Base-by-base conservation (phyloP, 2,113 vertebrate species). In the Elephantulus edwardii region DNA sequence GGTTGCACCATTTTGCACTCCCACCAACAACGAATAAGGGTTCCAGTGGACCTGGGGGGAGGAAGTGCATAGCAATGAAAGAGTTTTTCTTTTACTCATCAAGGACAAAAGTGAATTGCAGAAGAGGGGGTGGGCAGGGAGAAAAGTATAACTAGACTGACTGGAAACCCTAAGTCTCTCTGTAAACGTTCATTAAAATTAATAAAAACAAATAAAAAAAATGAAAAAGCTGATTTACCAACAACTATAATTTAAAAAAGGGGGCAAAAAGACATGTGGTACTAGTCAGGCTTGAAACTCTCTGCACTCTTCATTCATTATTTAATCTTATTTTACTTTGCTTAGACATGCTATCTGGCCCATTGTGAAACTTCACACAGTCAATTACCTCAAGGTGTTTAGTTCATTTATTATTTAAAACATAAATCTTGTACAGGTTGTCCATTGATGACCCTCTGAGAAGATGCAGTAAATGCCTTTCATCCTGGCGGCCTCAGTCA, bases 361-460 rank as follows among this genome's bases (percentile, higher is more conserved):
- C 98, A 96, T 97, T 96, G 97, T 96, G 97, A 96, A 93, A 96
- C 95, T 97, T 98, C 97, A 97, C 96, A 97, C 97, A 98, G 97
- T 97, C 98, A 98, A 98, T 98, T 98, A 98, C 98, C 98, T 98
- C 96, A 97, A 98, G 97, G 97, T 98, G 98, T 98, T 98, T 98
- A 98, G 98, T 98, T 98, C 98, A 98, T 98, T 97, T 98, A 98
- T 98, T 98, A 98, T 98, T 98, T 97, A 98, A 97, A 96, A 95
- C 95, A 96, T 97, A 98, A 98, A 98, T 98, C 97, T 98, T 98
- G 98, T 98, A 98, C 97, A 98, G 98, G 97, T 98, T 98, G 98
- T 98, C 97, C 96, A 96, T 89, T 95, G 97, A 97, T 14, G 96
- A 98, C 98, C 98, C 97, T 97, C 96, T 86, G 95, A 97, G 97